phyloP scores from a whole-genome alignment of 2,888 invertebrate species.

The Torymus texanus region DNA sequence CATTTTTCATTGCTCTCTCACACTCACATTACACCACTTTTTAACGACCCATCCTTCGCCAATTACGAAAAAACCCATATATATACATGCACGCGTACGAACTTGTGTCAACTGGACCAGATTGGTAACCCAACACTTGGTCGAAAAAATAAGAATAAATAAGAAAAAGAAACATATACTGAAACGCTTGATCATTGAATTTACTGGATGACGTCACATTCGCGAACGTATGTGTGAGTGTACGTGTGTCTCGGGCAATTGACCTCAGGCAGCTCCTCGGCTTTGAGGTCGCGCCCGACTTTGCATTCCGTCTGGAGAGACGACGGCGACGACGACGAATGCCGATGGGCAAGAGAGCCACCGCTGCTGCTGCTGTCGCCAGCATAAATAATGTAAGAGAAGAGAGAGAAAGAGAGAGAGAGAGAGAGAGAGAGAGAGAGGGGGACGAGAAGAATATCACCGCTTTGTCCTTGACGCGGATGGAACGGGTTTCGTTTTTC shows the following conservation, averaged over 20 bases:
- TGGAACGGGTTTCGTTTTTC: conserved; percentile 23
- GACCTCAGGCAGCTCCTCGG: conserved; percentile 61
- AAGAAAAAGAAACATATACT: no score
- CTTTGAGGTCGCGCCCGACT: conserved; percentile 61
- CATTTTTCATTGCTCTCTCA: neutral
- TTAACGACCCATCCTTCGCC: no score
- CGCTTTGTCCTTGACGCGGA: conserved; percentile 25
- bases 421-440: conserved; percentile 24
- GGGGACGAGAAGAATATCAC: neutral
- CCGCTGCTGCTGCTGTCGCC: no score
- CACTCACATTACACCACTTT: no score
- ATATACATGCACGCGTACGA: no score
- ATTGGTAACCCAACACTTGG: no score
- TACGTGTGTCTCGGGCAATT: conserved; percentile 16
- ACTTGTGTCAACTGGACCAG: no score
- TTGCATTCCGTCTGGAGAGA: conserved; percentile 29
- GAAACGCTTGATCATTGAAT: conserved; percentile 9
- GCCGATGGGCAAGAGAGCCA: conserved; percentile 6
- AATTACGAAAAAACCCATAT: no score
- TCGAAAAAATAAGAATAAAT: no score
- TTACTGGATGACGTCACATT: conserved; percentile 10
- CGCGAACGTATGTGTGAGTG: no score
- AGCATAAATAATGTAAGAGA: conserved; percentile 57
- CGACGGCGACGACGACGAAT: conserved; percentile 5
- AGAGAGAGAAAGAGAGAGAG: conserved; percentile 7